Conservation (phyloP, 1,140 invertebrate species). For the Parapsyche elsis region DNA sequence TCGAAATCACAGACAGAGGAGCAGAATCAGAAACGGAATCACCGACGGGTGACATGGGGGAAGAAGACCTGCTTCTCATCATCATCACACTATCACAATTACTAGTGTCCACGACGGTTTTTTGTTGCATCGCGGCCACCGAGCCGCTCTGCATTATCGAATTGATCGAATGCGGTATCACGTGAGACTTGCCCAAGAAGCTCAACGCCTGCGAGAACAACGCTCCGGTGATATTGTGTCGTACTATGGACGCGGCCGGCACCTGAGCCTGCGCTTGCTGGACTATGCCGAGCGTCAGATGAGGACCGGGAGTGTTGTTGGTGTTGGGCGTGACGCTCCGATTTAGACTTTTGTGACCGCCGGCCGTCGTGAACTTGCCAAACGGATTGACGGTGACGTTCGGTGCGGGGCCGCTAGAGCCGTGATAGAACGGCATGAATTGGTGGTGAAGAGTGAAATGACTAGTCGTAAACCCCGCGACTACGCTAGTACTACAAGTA, state of each 20-base stretch:
- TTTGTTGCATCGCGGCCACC: neutral
- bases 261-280: conserved; percentile 34
- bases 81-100: neutral
- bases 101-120: neutral
- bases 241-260: conserved; percentile 45
- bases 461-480: conserved; percentile 42
- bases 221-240: conserved; percentile 39
- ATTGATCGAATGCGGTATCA: conserved; percentile 48
- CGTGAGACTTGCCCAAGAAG: conserved; percentile 50
- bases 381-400: conserved; percentile 72
- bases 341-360: conserved; percentile 25
- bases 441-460: conserved; percentile 50
- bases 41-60: conserved; percentile 58
- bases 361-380: conserved; percentile 57
- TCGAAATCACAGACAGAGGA: conserved; percentile 51
- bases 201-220: conserved; percentile 42
- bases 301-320: conserved; percentile 37
- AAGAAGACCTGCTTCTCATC: conserved; percentile 36
- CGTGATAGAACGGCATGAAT: conserved; percentile 51
- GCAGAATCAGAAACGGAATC: conserved; percentile 34
- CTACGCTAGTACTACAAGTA: conserved; percentile 49
- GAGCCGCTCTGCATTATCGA: conserved; percentile 45
- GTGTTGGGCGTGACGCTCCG: conserved; percentile 28
- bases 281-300: conserved; percentile 42
- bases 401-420: conserved; percentile 62